Base-by-base conservation (phyloP, 1,140 invertebrate genomes). In the Polypedilum vanderplanki region DNA sequence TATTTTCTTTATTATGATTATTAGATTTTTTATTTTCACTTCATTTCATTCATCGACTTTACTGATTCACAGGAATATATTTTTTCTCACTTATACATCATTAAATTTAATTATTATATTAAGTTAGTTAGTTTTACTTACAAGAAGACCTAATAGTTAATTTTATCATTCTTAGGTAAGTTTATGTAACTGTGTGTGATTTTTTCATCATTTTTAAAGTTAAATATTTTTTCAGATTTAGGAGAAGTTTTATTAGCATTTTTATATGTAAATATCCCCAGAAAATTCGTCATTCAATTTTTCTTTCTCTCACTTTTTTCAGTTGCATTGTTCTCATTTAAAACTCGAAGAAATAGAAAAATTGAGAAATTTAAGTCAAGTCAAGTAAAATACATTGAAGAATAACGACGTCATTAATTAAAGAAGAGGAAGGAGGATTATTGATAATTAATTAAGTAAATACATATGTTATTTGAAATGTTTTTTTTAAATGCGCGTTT, bases 381-480 rank as follows among this genome's bases (percentile, higher is more conserved):
- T 57, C n/a, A 57, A 57, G 46, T 57, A 57, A 57, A 57, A 57
- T 57, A 57, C 46, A 57, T 57, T 57, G 9, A 57, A 57, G 46
- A 12, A 57, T n/a, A 57, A 9, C 46, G 46, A 57, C 46, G 12
- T 3, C 24, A 33, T 3, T 33, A 33, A 33, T 33, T 5, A 33
- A 33, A 33, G 24, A 57, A 15, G 46, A 57, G 24, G 24, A 57
- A 12, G 46, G 46, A n/a, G 8, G n/a, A 57, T 0, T 15, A 57
- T 15, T 57, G 24, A 4, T 57, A 57, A n/a, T 57, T 57, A n/a
- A 4, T 12, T 57, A 57, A 57, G 10, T n/a, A 57, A 57, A 12
- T 4, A 57, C 46, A 57, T 57, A n/a, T 15, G n/a, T 57, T 57
- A 57, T 12, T 12, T n/a, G n/a, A 57, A n/a, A n/a, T n/a, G n/a